These are phyloP conservation scores for Xenus cinereus DNA, from an alignment of 2,113 vertebrate species.

Conservation along the genomic window DNA sequence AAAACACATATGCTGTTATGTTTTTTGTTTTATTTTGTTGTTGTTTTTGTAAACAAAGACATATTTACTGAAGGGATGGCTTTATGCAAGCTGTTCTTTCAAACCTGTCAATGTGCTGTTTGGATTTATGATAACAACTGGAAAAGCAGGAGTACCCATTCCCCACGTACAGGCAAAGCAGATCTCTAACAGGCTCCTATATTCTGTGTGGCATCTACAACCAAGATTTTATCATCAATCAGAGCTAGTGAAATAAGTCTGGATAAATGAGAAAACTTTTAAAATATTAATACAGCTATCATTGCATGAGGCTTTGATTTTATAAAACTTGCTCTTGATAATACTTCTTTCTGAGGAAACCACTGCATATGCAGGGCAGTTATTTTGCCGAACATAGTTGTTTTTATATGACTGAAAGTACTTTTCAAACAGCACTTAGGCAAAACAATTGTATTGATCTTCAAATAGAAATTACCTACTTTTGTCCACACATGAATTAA, in stretches of 20 bases:
- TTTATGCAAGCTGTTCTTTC: background rate
- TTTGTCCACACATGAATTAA: background rate
- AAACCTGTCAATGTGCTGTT: background rate
- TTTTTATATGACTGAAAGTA: background rate
- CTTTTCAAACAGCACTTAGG: background rate
- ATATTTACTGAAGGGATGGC: background rate
- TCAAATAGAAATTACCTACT: background rate
- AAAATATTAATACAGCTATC: conserved; percentile 38
- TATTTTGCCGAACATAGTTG: background rate
- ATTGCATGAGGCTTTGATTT: background rate
- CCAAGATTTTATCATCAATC: background rate
- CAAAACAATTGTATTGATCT: background rate
- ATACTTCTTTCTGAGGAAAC: background rate
- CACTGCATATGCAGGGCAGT: background rate
- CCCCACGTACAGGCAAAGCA: background rate
- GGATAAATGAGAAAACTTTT: conserved; percentile 32
- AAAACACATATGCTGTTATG: background rate
- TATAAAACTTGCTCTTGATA: background rate
- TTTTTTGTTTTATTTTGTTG: background rate
- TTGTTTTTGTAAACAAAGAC: background rate
- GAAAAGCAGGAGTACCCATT: background rate
- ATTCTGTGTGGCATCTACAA: background rate
- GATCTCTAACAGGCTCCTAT: background rate
- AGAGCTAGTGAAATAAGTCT: background rate
- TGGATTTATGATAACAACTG: background rate